Evolutionary conservation across 2,797 vertebrate species (phyloP).

Genomic region (Neoniphon sammara): DNA sequence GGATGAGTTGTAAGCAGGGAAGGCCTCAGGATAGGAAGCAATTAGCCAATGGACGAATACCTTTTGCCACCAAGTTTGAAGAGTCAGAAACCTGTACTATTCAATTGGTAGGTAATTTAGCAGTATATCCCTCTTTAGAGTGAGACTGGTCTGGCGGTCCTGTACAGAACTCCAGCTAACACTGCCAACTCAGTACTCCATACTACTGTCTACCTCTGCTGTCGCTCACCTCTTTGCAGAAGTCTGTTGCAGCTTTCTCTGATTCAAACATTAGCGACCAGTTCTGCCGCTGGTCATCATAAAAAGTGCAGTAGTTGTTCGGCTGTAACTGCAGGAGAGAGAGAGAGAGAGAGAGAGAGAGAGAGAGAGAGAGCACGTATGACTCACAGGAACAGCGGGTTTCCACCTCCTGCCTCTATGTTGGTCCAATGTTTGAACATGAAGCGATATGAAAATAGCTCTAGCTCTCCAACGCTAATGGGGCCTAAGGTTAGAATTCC

Average conservation of each 20-base stretch:
- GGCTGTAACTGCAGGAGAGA: slow-evolving; percentile 85
- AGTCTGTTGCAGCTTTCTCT: slow-evolving; percentile 87
- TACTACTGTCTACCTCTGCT: background rate
- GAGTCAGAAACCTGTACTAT: too few species aligned
- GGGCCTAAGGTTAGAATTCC: slow-evolving; percentile 67
- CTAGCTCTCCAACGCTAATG: slow-evolving; percentile 65
- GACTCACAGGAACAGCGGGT: slow-evolving; percentile 36
- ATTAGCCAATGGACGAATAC: too few species aligned
- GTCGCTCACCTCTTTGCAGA: slow-evolving; percentile 90
- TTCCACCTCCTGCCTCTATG: slow-evolving; percentile 41
- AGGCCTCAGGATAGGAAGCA: too few species aligned
- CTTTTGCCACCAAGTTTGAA: too few species aligned
- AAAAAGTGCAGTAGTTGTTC: slow-evolving; percentile 95
- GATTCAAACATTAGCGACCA: slow-evolving; percentile 98
- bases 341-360: slow-evolving; percentile 30
- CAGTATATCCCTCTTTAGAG: too few species aligned
- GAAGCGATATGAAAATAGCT: slow-evolving; percentile 55
- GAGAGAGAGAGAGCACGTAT: slow-evolving; percentile 26
- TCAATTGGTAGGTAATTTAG: too few species aligned
- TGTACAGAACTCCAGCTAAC: background rate
- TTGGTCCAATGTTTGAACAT: slow-evolving; percentile 63
- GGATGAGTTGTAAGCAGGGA: too few species aligned
- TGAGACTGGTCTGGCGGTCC: too few species aligned
- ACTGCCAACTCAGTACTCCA: background rate
- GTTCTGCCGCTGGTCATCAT: slow-evolving; percentile 96